Evolutionary conservation across 2,113 vertebrate genomes (phyloP), one percentile per base, ranked within the genome.

Genomic region (Neotragus pygmaeus): DNA sequence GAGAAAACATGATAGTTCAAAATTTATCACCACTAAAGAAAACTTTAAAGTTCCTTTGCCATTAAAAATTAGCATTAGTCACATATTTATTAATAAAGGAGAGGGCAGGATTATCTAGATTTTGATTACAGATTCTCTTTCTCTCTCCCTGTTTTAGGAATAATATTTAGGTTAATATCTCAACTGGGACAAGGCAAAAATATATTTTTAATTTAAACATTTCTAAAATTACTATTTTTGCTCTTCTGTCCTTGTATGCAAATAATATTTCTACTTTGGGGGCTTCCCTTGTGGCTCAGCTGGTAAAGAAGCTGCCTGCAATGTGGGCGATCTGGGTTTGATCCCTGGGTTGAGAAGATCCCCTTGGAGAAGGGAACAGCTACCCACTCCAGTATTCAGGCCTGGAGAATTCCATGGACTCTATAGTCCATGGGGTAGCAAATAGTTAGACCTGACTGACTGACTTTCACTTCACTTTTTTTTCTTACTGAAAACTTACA

Each of bases 201-300:
- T 73, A 83, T 16, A 88, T 28, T 96, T 33, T 49, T 73, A 73
- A 58, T 82, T 39, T 84, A 75, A 94, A 55, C 60, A 45, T 60
- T 95, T 90, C 60, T 84, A 80, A 93, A 93, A 93, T 89, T 55
- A 57, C 11, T 53, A 83, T 83, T 95, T 51, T 95, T 94, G 47
- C 2, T 88, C 21, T 84, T 90, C 47, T 95, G 4, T 93, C 55
- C 17, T 47, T 51, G 16, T 90, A 77, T 43, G 15, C 53, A 64
- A 91, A 83, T 73, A 85, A 7, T 86, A 82, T 90, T 55, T 93
- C 47, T 91, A n/a, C 30, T 83, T 88, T 27, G 36, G 19, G 66
- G 2, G 0, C 66, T 73, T 73, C 66, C 66, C 66, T 73, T 73
- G 66, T 73, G 36, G 66, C 66, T 25, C n/a, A 73, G 66, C 11